Percentiles rank a stretch among this genome's conserved stretches.
Evolutionary conservation across 2,888 invertebrate species (phyloP).

Genomic region (Bugula neritina): DNA sequence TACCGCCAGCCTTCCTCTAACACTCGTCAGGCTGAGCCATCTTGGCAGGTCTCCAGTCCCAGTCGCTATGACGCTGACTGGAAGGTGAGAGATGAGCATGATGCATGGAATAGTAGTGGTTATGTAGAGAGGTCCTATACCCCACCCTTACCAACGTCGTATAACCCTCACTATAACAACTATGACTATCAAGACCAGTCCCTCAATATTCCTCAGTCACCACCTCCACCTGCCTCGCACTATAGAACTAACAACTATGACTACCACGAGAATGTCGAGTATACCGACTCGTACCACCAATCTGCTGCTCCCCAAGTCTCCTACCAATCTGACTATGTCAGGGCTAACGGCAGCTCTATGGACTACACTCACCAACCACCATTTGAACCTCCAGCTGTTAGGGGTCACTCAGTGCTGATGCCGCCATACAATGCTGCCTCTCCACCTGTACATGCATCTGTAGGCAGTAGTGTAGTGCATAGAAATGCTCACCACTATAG

Average conservation of each 20-base stretch:
- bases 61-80: neutral
- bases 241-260: neutral
- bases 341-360: neutral
- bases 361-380: neutral
- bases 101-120: neutral
- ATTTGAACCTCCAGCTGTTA: neutral
- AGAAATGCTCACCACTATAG: neutral
- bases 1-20: neutral
- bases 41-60: neutral
- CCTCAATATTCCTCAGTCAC: neutral
- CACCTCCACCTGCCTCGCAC: neutral
- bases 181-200: neutral
- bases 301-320: neutral
- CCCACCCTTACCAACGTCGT: neutral
- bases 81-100: neutral
- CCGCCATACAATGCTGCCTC: neutral
- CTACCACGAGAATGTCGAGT: neutral
- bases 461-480: no score
- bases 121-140: neutral
- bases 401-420: slow-evolving; percentile 16
- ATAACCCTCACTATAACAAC: slow-evolving; percentile 2
- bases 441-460: no score
- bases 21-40: neutral
- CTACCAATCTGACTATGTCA: neutral
- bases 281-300: neutral